Evolutionary conservation across 2,888 invertebrate genomes (phyloP), one percentile per base, ranked within the genome.

Genomic region (Heteromyza rotundicornis): DNA sequence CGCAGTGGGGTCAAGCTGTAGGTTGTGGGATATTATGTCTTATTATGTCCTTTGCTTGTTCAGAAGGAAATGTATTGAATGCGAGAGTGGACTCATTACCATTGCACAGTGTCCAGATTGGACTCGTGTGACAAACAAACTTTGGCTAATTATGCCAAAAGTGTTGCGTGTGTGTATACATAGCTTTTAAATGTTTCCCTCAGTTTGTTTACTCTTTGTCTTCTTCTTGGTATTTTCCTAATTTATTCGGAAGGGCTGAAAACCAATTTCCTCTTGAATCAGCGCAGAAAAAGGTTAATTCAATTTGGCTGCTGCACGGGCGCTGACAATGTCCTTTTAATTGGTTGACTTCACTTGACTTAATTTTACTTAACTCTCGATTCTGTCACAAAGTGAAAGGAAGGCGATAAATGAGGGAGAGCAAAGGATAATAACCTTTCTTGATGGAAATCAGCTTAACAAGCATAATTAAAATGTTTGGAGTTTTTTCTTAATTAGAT

Each of bases 401-500:
- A 40, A 40, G 40, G 12, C 7, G 14, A 40, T 14, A 40, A 40
- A 40, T 12, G 40, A n/a, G 8, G 10, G 16, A 40, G 10, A 7
- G 40, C 7, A 40, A 3, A 12, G 32, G 32, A 8, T n/a, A n/a
- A 27, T 40, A 40, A 10, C 40, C n/a, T 27, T 27, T 40, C 10
- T n/a, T 20, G 74, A 74, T 74, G 73, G 75, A 65, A 75, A 74
- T 75, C 74, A 70, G 71, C 70, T 74, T 70, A 73, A 67, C 67
- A 59, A 56, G 56, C 70, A 73, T 75, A 75, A 75, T 74, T 74
- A 74, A 74, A 75, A 73, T 75, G 74, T 75, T 75, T 74, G 71
- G 72, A 67, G 23, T 47, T 17, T n/a, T n/a, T n/a, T n/a, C n/a
- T 47, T 2, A 47, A 19, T 47, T 47, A 19, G 14, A 19, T 47